Evolutionary conservation across 2,888 invertebrate species (phyloP).

Genomic region (Trachelus tabidus): DNA sequence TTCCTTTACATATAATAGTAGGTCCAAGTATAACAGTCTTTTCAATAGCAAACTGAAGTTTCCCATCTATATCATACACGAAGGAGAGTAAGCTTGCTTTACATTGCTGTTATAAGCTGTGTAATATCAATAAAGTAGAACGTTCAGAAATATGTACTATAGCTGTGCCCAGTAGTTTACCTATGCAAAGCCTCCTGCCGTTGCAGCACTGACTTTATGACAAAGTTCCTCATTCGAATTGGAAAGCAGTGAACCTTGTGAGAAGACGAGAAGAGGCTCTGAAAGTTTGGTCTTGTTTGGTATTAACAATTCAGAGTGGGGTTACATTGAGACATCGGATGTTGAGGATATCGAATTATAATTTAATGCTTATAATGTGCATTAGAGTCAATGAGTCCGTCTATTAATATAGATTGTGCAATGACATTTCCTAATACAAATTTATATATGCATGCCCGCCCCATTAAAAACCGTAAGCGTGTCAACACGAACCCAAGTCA

Average conservation of each 20-base stretch:
- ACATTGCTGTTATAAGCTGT: background rate
- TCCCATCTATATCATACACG: background rate
- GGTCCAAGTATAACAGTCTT: background rate
- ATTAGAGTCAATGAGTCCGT: background rate
- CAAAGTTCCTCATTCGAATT: background rate
- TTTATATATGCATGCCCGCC: background rate
- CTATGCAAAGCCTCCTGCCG: background rate
- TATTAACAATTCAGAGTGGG: background rate
- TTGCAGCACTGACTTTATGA: background rate
- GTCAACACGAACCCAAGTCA: background rate
- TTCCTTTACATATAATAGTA: background rate
- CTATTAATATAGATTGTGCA: background rate
- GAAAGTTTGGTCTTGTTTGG: background rate
- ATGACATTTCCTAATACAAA: background rate
- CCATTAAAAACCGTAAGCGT: background rate
- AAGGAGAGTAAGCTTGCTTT: background rate
- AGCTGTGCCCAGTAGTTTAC: background rate
- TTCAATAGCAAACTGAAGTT: background rate
- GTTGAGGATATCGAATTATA: background rate
- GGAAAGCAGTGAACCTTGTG: background rate
- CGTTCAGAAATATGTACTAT: background rate
- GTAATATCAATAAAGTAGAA: background rate
- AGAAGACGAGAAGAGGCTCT: background rate
- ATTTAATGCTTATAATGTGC: background rate
- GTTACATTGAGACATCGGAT: background rate